Evolutionary conservation across 92 coral and sea anemone genomes (phyloP).

Genomic region (Parazoanthus darwini): DNA sequence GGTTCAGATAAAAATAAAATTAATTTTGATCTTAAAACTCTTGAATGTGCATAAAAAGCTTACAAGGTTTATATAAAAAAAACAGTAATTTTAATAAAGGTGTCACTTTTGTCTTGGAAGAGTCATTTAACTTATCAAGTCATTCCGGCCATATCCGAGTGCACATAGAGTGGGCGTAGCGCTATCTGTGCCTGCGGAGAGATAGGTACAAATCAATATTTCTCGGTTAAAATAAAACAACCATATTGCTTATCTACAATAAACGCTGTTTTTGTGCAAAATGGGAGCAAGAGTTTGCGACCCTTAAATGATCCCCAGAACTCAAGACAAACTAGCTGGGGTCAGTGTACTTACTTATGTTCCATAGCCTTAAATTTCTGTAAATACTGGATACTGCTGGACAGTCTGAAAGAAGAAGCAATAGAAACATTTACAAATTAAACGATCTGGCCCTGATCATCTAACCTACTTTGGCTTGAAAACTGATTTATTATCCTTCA

Average conservation of each 20-base stretch:
- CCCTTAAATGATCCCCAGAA: background rate
- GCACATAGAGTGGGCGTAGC: background rate
- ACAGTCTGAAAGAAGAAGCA: conserved; percentile 55
- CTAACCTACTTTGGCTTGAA: too few species aligned
- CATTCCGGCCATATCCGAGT: background rate
- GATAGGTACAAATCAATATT: background rate
- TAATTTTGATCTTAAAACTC: too few species aligned
- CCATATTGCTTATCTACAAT: background rate
- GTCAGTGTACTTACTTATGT: conserved; percentile 64
- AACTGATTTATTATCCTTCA: too few species aligned
- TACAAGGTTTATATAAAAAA: too few species aligned
- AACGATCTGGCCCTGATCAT: too few species aligned
- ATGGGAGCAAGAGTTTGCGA: too few species aligned
- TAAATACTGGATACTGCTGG: conserved; percentile 86
- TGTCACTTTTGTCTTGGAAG: background rate
- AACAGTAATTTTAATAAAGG: background rate
- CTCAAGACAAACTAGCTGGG: too few species aligned
- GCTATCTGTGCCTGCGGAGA: background rate
- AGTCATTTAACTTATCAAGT: background rate
- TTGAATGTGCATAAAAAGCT: too few species aligned
- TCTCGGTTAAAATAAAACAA: background rate
- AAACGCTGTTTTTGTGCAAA: too few species aligned
- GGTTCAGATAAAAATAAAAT: too few species aligned
- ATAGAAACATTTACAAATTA: too few species aligned
- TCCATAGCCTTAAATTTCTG: conserved; percentile 75